These are phyloP conservation scores for Amyelois transitella DNA, from an alignment of 1,140 invertebrate species.

Conservation along the genomic window DNA sequence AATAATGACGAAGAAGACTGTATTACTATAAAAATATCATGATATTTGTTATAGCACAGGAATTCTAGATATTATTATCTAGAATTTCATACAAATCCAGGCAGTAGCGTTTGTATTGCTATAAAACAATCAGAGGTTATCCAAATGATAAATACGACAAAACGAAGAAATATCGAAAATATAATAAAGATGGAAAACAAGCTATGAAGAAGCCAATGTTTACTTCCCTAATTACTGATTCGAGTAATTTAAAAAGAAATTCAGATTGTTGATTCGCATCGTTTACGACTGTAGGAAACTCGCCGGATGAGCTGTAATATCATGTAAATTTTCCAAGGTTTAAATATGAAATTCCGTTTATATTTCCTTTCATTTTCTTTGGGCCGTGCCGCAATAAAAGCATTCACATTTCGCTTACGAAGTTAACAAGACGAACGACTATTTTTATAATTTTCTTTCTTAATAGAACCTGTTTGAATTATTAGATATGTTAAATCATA, in stretches of 20 bases:
- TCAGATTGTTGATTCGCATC: slow-evolving; percentile 33
- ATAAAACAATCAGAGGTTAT: too few species aligned
- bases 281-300: slow-evolving; percentile 37
- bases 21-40: too few species aligned
- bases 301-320: slow-evolving; percentile 50
- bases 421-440: slow-evolving; percentile 41
- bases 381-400: slow-evolving; percentile 38
- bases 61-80: too few species aligned
- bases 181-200: too few species aligned
- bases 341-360: slow-evolving; percentile 55
- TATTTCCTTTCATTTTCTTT: slow-evolving; percentile 47
- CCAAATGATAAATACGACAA: too few species aligned
- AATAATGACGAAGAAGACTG: too few species aligned
- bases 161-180: too few species aligned
- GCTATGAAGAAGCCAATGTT: slow-evolving; percentile 5
- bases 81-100: too few species aligned
- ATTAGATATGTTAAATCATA: not conserved
- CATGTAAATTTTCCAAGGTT: slow-evolving; percentile 57
- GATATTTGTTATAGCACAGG: too few species aligned
- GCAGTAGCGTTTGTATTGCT: too few species aligned
- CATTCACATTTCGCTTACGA: slow-evolving; percentile 51
- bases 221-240: slow-evolving; percentile 32
- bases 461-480: slow-evolving; percentile 22
- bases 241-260: slow-evolving; percentile 31
- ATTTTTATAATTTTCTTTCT: slow-evolving; percentile 25